These are phyloP conservation scores for Ormyrus labotus DNA, from an alignment of 2,888 invertebrate species.

Conservation along the genomic window DNA sequence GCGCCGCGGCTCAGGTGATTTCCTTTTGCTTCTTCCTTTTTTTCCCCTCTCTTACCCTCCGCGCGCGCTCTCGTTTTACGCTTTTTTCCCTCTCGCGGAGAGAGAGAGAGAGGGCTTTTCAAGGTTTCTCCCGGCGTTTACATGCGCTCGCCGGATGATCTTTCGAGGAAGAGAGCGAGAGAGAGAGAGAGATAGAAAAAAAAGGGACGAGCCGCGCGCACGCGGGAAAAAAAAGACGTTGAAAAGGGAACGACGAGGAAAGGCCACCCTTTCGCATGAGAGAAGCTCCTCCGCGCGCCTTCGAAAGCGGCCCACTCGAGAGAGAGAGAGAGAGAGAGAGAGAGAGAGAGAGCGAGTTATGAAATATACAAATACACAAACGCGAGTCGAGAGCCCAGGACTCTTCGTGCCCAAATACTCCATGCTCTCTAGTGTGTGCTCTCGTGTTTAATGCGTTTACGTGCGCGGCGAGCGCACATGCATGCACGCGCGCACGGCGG, in stretches of 20 bases:
- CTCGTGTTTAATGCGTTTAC: slow-evolving; percentile 51
- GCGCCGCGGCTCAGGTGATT: slow-evolving; percentile 49
- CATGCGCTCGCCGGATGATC: slow-evolving; percentile 1
- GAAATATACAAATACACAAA: slow-evolving; percentile 70
- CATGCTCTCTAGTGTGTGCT: slow-evolving; percentile 52
- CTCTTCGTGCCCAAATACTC: slow-evolving; percentile 55
- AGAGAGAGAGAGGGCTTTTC: slow-evolving; percentile 16
- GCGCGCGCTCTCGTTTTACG: slow-evolving; percentile 16
- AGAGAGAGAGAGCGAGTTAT: slow-evolving; percentile 65
- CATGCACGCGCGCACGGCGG: neutral
- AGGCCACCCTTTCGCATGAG: slow-evolving; percentile 45
- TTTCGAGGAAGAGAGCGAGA: neutral
- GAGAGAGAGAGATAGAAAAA: slow-evolving; percentile 15
- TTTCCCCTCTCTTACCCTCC: slow-evolving; percentile 9
- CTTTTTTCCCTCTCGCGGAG: slow-evolving; percentile 10
- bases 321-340: slow-evolving; percentile 40
- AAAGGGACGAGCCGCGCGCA: neutral
- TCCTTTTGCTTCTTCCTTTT: slow-evolving; percentile 49
- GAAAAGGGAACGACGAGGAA: slow-evolving; percentile 51
- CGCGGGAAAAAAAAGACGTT: slow-evolving; percentile 17
- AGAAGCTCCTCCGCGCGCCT: neutral
- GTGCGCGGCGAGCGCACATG: neutral
- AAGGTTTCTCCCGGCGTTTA: slow-evolving; percentile 24
- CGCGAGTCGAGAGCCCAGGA: slow-evolving; percentile 56
- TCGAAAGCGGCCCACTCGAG: slow-evolving; percentile 10